Evolutionary conservation across 2,797 vertebrate genomes (phyloP), one percentile per base, ranked within the genome.

Genomic region (Sciurus carolinensis): DNA sequence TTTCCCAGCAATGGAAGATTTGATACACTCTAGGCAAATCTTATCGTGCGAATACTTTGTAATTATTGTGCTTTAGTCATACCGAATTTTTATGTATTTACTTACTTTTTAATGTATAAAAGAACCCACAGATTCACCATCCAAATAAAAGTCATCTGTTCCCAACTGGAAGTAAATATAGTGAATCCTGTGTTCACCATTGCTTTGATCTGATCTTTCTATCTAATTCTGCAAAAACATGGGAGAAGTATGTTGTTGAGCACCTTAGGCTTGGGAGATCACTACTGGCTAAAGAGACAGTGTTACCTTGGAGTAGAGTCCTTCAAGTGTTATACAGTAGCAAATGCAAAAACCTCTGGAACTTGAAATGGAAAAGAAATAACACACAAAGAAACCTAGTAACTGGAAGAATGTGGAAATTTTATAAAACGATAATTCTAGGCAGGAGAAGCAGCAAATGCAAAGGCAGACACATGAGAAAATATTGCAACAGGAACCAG

Each of bases 41-140:
- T 80, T 85, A 15, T 80, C 28, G 0, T 22, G 72, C 64, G 77
- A 71, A n/a, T 54, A 86, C 39, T 52, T 76, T 47, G 33, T 81
- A 72, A 39, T 77, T 81, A 50, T 24, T 33, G 28, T 66, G 52
- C 57, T 30, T 85, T 72, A 59, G 62, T 72, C 22, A 62, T 39
- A 17, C 0, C 22, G 30, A 75, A 22, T 26, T 83, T 81, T 64
- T 88, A 42, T 62, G 50, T 22, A 30, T 52, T 86, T 62, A 28
- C 69, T 75, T 83, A 50, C 33, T 87, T 93, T 52, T 15, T 59
- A 77, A n/a, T 71, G 52, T 59, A 1, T 83, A 57, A 50, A 66
- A 96, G 52, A 28, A 42, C 28, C 36, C 57, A 42, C 36, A 80
- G 59, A 76, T 42, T 79, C n/a, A 76, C 72, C 91, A 73, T 84